Conservation (phyloP, 2,113 vertebrate genomes). For the Rostratula benghalensis region DNA sequence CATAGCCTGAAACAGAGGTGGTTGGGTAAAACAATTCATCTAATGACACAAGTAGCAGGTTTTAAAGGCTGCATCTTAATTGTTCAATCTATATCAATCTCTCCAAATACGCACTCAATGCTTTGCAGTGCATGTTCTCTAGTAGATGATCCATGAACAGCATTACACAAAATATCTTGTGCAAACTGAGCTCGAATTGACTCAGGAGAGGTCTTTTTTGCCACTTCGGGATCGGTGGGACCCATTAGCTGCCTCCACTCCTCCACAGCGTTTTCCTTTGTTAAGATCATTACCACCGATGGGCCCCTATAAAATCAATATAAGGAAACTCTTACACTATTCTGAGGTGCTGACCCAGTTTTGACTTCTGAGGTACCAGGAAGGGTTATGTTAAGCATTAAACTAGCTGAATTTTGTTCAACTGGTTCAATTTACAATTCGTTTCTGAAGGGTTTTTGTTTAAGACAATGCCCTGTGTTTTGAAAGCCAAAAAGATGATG, state of each 20-base stretch:
- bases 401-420: not conserved
- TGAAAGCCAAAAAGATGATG: not conserved
- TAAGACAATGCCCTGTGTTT: not conserved
- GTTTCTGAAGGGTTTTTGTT: not conserved
- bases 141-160: conserved; percentile 62
- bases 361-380: not conserved
- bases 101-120: conserved; percentile 54
- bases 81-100: conserved; percentile 28
- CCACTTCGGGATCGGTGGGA: conserved; percentile 37
- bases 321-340: not conserved
- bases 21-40: not conserved
- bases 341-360: not conserved
- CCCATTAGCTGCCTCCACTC: conserved; percentile 69
- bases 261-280: conserved; percentile 70
- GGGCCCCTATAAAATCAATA: conserved; percentile 50
- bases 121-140: not conserved
- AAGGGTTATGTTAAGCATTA: not conserved
- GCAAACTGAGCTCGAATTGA: conserved; percentile 66
- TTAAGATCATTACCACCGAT: conserved; percentile 62
- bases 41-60: not conserved
- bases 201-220: conserved; percentile 28
- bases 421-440: not conserved
- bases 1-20: not conserved
- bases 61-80: not conserved
- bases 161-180: conserved; percentile 57